phyloP scores from a whole-genome alignment of 2,888 invertebrate species.

The Rotaria magnacalcarata region DNA sequence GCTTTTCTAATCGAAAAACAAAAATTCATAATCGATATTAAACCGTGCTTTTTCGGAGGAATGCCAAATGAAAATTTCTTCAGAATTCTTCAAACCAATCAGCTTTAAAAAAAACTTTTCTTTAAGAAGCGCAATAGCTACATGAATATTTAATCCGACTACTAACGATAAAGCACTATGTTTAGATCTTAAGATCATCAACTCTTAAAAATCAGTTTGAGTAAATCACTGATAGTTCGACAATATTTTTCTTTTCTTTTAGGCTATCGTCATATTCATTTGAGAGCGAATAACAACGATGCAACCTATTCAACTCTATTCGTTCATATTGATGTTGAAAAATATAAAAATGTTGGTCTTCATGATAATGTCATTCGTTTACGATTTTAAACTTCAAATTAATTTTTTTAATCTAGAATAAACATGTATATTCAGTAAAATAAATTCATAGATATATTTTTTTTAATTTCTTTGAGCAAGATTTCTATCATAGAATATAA shows the following conservation, averaged over 20 bases:
- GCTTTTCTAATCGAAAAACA: not conserved
- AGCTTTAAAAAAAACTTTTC: too few species aligned
- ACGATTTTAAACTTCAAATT: not conserved
- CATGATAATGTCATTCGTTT: not conserved
- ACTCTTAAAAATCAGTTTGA: too few species aligned
- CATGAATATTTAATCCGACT: too few species aligned
- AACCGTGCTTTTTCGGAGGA: too few species aligned
- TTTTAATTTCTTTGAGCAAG: not conserved
- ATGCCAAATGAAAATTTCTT: too few species aligned
- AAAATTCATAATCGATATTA: not conserved
- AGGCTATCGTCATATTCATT: slow-evolving; percentile 16
- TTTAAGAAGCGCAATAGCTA: too few species aligned
- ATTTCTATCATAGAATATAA: not conserved
- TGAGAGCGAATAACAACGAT: not conserved
- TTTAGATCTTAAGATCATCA: too few species aligned
- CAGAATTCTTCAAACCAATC: too few species aligned
- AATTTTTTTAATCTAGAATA: not conserved
- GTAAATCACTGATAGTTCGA: too few species aligned
- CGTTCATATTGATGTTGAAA: not conserved
- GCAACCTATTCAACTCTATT: not conserved
- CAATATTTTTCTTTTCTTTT: not conserved
- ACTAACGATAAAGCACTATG: too few species aligned
- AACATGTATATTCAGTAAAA: not conserved
- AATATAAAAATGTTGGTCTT: not conserved
- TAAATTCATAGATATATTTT: not conserved